These are phyloP conservation scores for Amphipyra tragopoginis DNA, from an alignment of 2,888 invertebrate genomes.

Conservation along the genomic window DNA sequence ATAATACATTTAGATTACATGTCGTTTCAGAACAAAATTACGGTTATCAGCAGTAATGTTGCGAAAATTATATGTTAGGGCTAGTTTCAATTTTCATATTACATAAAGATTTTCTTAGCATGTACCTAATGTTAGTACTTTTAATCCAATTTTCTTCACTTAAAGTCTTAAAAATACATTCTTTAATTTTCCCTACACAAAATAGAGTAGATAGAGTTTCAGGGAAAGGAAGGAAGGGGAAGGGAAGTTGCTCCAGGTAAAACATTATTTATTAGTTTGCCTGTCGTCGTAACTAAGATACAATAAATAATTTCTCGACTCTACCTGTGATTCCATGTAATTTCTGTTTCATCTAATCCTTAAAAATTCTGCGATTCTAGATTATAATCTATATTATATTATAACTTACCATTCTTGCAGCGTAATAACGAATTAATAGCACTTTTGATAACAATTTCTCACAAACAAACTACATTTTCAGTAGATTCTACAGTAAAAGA, in stretches of 20 bases:
- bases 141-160: neutral
- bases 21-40: slow-evolving; percentile 44
- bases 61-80: slow-evolving; percentile 41
- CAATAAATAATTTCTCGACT: neutral
- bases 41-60: slow-evolving; percentile 30
- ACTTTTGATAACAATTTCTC: slow-evolving; percentile 19
- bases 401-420: slow-evolving; percentile 63
- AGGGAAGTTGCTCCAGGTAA: neutral
- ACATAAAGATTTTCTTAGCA: neutral
- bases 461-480: slow-evolving; percentile 48
- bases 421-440: slow-evolving; percentile 18
- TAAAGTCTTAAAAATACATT: neutral
- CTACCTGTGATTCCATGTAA: too few species aligned
- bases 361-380: too few species aligned
- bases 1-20: slow-evolving; percentile 42
- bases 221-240: too few species aligned
- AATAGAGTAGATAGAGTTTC: neutral
- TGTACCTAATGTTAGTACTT: neutral
- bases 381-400: slow-evolving; percentile 23
- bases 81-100: slow-evolving; percentile 7
- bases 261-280: slow-evolving; percentile 1
- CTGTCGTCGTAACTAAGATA: neutral
- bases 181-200: too few species aligned
- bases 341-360: too few species aligned
- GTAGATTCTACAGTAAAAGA: slow-evolving; percentile 4